Conservation (phyloP, 2,888 invertebrate genomes). For the Coenonympha arcania region DNA sequence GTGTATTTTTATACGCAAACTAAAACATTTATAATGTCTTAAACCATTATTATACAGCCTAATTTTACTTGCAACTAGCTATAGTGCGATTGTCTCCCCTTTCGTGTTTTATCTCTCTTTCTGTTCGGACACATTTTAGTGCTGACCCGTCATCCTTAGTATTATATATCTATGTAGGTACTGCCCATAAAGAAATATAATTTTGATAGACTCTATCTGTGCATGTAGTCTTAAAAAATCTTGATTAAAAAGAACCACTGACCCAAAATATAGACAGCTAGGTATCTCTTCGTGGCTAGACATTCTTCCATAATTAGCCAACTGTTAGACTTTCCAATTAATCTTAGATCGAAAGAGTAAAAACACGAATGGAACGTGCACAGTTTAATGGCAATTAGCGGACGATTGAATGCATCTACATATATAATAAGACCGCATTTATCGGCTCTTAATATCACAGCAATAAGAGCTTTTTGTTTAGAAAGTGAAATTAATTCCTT, state of each 20-base stretch:
- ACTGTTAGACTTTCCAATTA: constrained; percentile 36
- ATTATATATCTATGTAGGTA: too few species aligned
- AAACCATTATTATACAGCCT: too few species aligned
- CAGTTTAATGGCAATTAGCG: constrained; percentile 63
- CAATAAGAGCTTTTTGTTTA: constrained; percentile 1
- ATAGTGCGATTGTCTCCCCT: too few species aligned
- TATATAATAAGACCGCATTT: neutral
- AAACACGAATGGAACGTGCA: constrained; percentile 56
- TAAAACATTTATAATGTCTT: too few species aligned
- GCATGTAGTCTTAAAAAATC: too few species aligned
- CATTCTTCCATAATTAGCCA: neutral
- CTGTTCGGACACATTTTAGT: too few species aligned
- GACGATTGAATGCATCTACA: constrained; percentile 21
- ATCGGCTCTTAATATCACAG: neutral
- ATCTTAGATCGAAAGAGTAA: constrained; percentile 41
- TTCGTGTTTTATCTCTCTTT: too few species aligned
- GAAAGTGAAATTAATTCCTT: neutral
- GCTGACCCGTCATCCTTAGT: too few species aligned
- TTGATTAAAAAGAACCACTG: neutral
- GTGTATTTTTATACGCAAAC: too few species aligned
- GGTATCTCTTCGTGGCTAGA: constrained; percentile 2
- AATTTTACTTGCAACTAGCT: too few species aligned
- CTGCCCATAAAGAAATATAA: too few species aligned
- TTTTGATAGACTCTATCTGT: too few species aligned
- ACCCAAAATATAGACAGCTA: neutral